A percentile compares a stretch with the other conserved stretches of the same genome.
phyloP scores from a whole-genome alignment of 1,140 invertebrate species.

The Hylaeus anthracinus region DNA sequence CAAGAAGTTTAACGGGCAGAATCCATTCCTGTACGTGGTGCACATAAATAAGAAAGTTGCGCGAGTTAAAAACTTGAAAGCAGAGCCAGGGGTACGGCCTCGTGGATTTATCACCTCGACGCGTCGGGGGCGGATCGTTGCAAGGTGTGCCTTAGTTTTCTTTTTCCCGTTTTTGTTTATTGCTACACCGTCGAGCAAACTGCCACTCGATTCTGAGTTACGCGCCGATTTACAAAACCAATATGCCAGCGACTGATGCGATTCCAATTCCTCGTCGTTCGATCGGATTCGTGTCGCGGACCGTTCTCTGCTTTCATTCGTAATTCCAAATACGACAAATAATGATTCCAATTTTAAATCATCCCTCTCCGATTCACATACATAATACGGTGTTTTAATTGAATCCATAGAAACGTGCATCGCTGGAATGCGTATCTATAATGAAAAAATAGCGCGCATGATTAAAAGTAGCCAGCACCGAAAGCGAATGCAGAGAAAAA shows the following conservation, averaged over 20 bases:
- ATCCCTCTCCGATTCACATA: too few relatives aligned
- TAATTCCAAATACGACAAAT: background rate
- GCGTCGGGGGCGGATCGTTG: slow-evolving; percentile 7
- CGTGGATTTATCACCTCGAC: slow-evolving; percentile 60
- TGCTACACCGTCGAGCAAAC: slow-evolving; percentile 45
- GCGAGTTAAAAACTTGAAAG: slow-evolving; percentile 72
- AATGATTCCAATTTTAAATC: too few relatives aligned
- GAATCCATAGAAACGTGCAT: too few relatives aligned
- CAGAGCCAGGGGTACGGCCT: slow-evolving; percentile 32
- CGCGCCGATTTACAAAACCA: slow-evolving; percentile 57
- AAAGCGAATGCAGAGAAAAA: background rate
- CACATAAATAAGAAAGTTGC: slow-evolving; percentile 77
- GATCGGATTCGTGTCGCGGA: slow-evolving; percentile 4
- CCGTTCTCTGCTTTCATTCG: background rate
- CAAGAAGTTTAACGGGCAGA: slow-evolving; percentile 64
- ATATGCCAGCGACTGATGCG: slow-evolving; percentile 42
- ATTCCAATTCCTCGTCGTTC: slow-evolving; percentile 46
- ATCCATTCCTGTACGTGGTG: slow-evolving; percentile 71
- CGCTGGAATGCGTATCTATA: too few relatives aligned
- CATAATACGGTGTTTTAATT: too few relatives aligned
- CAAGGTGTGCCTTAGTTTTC: slow-evolving; percentile 23
- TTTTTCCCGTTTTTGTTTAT: slow-evolving; percentile 58
- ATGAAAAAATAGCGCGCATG: background rate
- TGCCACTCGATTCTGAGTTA: slow-evolving; percentile 44
- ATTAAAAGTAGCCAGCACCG: too few relatives aligned